phyloP scores from a whole-genome alignment of 2,797 vertebrate species.

The Acropternis orthonyx region DNA sequence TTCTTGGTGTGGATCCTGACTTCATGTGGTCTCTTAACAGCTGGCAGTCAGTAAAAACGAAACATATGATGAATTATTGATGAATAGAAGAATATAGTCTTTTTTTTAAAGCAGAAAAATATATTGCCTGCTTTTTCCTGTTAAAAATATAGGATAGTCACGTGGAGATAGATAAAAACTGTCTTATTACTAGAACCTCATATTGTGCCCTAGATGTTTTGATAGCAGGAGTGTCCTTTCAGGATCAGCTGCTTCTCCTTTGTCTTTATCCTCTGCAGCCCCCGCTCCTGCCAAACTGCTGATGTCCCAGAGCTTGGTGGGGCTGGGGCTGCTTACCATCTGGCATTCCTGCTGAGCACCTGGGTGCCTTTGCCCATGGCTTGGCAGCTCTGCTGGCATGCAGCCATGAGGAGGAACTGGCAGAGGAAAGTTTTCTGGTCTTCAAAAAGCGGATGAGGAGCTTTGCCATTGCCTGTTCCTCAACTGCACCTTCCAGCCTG shows the following conservation, averaged over 20 bases:
- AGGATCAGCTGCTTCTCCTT: background rate
- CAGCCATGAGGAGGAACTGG: background rate
- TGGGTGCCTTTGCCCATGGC: accelerated
- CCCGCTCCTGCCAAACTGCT: background rate
- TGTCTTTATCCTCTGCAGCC: accelerated
- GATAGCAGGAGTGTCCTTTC: background rate
- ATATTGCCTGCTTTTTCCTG: background rate
- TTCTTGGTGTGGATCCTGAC: background rate
- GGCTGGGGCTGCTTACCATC: background rate
- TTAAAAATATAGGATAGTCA: background rate
- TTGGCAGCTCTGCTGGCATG: background rate
- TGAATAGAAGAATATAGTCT: background rate
- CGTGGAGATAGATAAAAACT: background rate
- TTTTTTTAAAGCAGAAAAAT: background rate
- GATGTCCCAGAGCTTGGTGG: accelerated
- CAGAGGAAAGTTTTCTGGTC: background rate
- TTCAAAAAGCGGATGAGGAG: background rate
- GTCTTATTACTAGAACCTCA: background rate
- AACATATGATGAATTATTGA: background rate
- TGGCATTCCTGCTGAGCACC: background rate
- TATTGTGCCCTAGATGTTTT: background rate
- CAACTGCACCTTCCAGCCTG: background rate
- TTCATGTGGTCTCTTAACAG: background rate
- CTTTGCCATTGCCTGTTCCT: background rate
- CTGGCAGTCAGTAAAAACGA: background rate